Evolutionary conservation across 2,797 vertebrate genomes (phyloP).

Genomic region (Siniperca undulata): DNA sequence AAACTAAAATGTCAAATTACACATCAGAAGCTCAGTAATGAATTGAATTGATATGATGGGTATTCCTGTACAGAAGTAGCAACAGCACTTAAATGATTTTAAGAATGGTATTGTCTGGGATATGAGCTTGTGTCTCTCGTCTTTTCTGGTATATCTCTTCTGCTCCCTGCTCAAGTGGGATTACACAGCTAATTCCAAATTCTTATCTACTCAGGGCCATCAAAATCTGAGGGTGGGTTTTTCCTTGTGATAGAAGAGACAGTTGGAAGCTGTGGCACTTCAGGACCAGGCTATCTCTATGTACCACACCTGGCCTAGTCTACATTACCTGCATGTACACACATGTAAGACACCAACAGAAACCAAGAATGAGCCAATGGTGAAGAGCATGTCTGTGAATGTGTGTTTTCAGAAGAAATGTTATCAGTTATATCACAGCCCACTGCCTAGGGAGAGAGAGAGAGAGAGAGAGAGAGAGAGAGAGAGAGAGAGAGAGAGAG

Average conservation of each 20-base stretch:
- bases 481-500: neutral
- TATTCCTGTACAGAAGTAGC: conserved; percentile 12
- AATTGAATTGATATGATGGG: conserved; percentile 5
- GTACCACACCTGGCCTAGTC: conserved; percentile 7
- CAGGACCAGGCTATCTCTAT: conserved; percentile 39
- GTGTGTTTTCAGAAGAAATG: conserved; percentile 8
- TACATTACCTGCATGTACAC: neutral
- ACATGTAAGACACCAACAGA: conserved; percentile 24
- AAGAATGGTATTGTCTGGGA: conserved; percentile 33
- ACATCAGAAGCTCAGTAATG: neutral
- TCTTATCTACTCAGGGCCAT: conserved; percentile 59
- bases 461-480: neutral
- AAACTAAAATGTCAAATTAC: conserved; percentile 16
- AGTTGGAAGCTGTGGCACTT: conserved; percentile 22
- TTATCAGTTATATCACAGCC: conserved; percentile 56
- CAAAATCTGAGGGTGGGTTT: conserved; percentile 22
- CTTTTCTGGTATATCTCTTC: conserved; percentile 34
- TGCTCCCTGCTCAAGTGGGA: conserved; percentile 49
- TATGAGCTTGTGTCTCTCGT: conserved; percentile 9
- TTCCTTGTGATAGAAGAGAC: conserved; percentile 30
- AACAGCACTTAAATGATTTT: conserved; percentile 9
- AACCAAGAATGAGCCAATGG: neutral
- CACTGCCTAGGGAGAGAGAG: conserved; percentile 24
- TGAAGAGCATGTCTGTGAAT: conserved; percentile 12
- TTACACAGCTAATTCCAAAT: conserved; percentile 60